Evolutionary conservation across 2,888 invertebrate species (phyloP).

Genomic region (Chymomyza amoena): DNA sequence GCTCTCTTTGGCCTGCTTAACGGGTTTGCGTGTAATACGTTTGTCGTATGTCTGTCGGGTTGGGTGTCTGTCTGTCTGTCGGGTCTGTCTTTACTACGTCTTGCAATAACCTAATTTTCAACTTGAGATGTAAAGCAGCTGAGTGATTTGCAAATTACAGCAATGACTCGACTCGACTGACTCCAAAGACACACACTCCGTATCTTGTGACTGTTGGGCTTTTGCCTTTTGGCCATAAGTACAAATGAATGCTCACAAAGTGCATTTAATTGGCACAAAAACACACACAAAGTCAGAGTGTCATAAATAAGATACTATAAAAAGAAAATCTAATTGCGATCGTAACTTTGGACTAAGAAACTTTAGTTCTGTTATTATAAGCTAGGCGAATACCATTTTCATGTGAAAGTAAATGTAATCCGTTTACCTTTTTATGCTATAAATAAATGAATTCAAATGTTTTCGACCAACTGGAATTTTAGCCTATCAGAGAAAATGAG

Average conservation of each 20-base stretch:
- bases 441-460: not conserved
- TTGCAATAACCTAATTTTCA: conserved; percentile 68
- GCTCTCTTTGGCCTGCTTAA: conserved; percentile 24
- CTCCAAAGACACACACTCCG: conserved; percentile 5
- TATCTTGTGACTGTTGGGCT: conserved; percentile 2
- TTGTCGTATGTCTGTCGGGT: conserved; percentile 31
- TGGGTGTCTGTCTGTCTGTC: conserved; percentile 8
- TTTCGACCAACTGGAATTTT: not conserved
- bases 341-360: not conserved
- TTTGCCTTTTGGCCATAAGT: not conserved
- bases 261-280: conserved; percentile 19
- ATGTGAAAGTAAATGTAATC: not conserved
- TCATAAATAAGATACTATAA: not conserved
- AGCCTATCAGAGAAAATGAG: not conserved
- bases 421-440: not conserved
- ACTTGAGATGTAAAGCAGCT: conserved; percentile 61
- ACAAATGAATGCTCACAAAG: not conserved
- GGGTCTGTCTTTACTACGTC: conserved; percentile 28
- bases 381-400: not conserved
- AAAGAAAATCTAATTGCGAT: not conserved
- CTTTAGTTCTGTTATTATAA: not conserved
- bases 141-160: conserved; percentile 72
- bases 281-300: conserved; percentile 3
- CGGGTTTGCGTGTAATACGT: conserved; percentile 64
- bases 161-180: conserved; percentile 12